A percentile compares a stretch with the other conserved stretches of the same genome.
Evolutionary conservation across 2,797 vertebrate genomes (phyloP).

Genomic region (Vireo griseus): DNA sequence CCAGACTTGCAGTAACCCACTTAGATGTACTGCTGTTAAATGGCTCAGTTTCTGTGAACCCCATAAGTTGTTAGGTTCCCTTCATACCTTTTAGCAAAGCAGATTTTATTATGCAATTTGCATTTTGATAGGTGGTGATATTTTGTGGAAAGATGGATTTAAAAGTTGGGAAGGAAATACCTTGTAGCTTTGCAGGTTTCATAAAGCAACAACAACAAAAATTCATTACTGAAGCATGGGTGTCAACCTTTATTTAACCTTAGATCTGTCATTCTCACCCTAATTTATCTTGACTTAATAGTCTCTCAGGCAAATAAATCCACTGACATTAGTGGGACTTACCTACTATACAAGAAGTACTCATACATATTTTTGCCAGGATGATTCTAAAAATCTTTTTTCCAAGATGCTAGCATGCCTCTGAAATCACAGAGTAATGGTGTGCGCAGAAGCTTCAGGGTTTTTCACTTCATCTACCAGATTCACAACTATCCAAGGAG

Average conservation of each 20-base stretch:
- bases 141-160: background rate
- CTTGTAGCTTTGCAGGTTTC: background rate
- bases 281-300: background rate
- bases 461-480: background rate
- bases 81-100: conserved; percentile 5
- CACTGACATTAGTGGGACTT: background rate
- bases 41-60: background rate
- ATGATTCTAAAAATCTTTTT: background rate
- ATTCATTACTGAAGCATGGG: background rate
- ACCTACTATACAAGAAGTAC: background rate
- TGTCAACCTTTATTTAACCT: background rate
- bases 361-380: background rate
- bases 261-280: background rate
- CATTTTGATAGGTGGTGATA: background rate
- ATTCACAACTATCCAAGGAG: background rate
- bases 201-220: background rate
- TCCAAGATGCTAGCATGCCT: background rate
- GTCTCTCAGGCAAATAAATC: background rate
- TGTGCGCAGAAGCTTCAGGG: background rate
- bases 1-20: background rate
- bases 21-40: background rate
- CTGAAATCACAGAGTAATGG: background rate
- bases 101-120: conserved; percentile 9
- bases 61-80: background rate
- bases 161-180: background rate